Evolutionary conservation across 2,113 vertebrate species (phyloP).

Genomic region (Clupea harengus): DNA sequence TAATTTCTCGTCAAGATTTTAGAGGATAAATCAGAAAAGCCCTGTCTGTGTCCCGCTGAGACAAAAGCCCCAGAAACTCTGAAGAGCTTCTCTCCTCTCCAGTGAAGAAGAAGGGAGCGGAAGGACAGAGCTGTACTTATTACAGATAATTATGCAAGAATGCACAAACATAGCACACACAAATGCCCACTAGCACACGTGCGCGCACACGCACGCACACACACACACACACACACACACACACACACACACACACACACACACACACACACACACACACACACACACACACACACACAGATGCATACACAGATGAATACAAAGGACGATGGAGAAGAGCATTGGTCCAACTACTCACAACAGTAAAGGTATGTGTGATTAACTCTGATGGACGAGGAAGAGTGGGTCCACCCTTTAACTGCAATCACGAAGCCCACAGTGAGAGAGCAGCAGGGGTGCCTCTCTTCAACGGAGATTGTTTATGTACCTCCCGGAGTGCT

Average conservation of each 20-base stretch:
- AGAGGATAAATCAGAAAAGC: slow-evolving; percentile 65
- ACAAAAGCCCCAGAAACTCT: slow-evolving; percentile 28
- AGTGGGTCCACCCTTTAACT: neutral
- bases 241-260: neutral
- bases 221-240: slow-evolving; percentile 24
- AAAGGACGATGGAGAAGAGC: neutral
- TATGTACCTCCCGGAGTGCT: neutral
- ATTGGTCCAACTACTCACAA: neutral
- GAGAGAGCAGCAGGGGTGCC: neutral
- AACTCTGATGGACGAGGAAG: neutral
- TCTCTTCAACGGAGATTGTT: neutral
- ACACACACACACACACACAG: neutral
- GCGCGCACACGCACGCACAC: slow-evolving; percentile 25
- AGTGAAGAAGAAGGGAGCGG: neutral
- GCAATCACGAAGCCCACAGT: neutral
- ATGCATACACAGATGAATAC: neutral
- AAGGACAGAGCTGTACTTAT: neutral
- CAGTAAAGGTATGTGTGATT: neutral
- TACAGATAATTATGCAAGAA: neutral
- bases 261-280: slow-evolving; percentile 41
- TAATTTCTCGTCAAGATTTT: slow-evolving; percentile 74
- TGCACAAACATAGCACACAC: neutral
- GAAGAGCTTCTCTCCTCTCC: neutral
- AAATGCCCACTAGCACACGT: neutral
- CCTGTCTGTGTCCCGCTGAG: slow-evolving; percentile 19